Conservation (phyloP, 1,140 invertebrate species). For the Pogonomyrmex californicus region DNA sequence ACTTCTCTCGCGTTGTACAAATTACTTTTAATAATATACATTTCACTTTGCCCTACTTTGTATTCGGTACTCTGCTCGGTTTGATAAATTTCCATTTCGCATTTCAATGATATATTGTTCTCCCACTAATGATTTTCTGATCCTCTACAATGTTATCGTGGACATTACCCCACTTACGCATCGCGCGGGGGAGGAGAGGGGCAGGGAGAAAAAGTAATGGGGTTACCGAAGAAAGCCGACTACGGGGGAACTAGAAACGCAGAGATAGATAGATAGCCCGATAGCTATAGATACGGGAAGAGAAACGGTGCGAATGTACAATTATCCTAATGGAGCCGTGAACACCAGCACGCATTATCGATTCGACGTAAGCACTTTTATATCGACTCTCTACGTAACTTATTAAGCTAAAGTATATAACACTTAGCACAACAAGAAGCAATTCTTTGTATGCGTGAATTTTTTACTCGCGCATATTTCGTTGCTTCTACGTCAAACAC, state of each 20-base stretch:
- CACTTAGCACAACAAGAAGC: not conserved
- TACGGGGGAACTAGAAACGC: slow-evolving; percentile 10
- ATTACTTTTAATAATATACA: not conserved
- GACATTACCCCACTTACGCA: slow-evolving; percentile 7
- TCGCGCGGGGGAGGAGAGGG: not conserved
- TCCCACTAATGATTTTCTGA: slow-evolving; percentile 33
- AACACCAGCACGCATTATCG: slow-evolving; percentile 82
- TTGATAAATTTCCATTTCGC: not conserved
- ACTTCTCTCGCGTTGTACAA: not conserved
- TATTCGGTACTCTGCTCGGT: not conserved
- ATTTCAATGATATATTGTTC: not conserved
- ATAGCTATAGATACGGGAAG: slow-evolving; percentile 65
- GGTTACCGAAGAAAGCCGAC: slow-evolving; percentile 28
- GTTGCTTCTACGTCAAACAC: not conserved
- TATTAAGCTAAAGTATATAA: slow-evolving; percentile 14
- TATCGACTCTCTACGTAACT: slow-evolving; percentile 38
- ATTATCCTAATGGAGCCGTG: slow-evolving; percentile 86
- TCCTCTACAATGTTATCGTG: slow-evolving; percentile 8
- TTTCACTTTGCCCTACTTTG: not conserved
- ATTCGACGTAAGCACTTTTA: slow-evolving; percentile 73
- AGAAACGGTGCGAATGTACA: slow-evolving; percentile 74
- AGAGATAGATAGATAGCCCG: slow-evolving; percentile 51
- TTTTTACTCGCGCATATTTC: not conserved
- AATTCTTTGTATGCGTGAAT: not conserved
- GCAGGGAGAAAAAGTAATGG: not conserved